A percentile compares a stretch with the other conserved stretches of the same genome.
Evolutionary conservation across 2,797 vertebrate species (phyloP).

Genomic region (Peromyscus nudipes): DNA sequence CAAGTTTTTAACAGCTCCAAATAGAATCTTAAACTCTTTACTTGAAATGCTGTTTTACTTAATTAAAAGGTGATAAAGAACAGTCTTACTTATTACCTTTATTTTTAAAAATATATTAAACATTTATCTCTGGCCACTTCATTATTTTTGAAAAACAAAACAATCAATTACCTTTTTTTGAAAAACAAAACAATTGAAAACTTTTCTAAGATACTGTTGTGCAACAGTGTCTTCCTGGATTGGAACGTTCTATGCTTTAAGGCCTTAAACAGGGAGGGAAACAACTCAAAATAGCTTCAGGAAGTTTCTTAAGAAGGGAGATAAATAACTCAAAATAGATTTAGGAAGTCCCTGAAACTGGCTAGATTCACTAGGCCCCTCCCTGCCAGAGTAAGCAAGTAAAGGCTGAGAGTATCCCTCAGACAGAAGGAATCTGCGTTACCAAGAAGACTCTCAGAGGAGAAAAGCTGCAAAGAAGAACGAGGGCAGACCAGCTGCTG

Average conservation of each 20-base stretch:
- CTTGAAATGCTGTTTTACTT: background rate
- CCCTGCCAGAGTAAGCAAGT: background rate
- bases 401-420: background rate
- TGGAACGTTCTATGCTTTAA: background rate
- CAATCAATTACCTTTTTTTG: background rate
- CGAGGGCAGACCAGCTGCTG: background rate
- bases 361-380: background rate
- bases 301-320: background rate
- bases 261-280: background rate
- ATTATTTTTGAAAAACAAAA: background rate
- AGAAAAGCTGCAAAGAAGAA: background rate
- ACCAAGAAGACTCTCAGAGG: background rate
- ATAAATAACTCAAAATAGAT: background rate
- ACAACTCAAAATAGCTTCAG: background rate
- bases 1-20: background rate
- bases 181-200: background rate
- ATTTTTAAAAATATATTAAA: background rate
- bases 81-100: background rate
- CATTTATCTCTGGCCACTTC: background rate
- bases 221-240: background rate
- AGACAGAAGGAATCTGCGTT: background rate
- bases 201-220: background rate
- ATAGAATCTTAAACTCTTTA: background rate
- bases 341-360: background rate
- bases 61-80: conserved; percentile 46